phyloP scores from a whole-genome alignment of 1,140 invertebrate species.

The Philopotamus ludificatus region DNA sequence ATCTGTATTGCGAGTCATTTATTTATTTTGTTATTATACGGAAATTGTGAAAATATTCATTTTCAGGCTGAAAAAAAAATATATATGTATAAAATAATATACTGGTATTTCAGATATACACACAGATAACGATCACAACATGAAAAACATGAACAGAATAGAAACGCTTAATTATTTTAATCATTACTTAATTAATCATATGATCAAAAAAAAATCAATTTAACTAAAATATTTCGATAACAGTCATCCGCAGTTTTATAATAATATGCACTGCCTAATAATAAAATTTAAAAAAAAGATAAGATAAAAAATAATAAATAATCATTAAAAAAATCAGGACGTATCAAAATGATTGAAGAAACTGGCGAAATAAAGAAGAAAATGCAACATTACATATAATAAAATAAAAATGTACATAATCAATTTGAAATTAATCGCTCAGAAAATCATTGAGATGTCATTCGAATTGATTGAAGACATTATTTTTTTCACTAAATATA shows the following conservation, averaged over 20 bases:
- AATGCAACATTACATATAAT: neutral
- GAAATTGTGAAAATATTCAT: too few relatives aligned
- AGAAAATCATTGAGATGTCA: conserved; percentile 24
- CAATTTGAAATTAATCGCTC: conserved; percentile 7
- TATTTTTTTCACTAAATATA: conserved; percentile 25
- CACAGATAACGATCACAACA: conserved; percentile 42
- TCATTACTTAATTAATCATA: conserved; percentile 37
- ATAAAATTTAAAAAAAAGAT: too few relatives aligned
- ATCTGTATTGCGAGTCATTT: too few relatives aligned
- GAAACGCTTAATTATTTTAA: conserved; percentile 39
- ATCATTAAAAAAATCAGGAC: conserved; percentile 1
- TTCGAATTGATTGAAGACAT: conserved; percentile 34
- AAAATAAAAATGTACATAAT: neutral
- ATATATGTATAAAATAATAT: too few relatives aligned
- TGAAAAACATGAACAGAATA: conserved; percentile 41
- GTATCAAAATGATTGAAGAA: conserved; percentile 6
- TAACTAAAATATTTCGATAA: conserved; percentile 39
- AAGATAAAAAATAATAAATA: conserved; percentile 33
- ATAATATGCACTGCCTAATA: too few relatives aligned
- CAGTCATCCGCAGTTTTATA: conserved; percentile 36
- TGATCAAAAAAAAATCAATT: too few relatives aligned
- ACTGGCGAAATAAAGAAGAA: conserved; percentile 10
- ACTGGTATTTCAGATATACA: too few relatives aligned
- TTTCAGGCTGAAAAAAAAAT: too few relatives aligned
- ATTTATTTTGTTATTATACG: too few relatives aligned